Conservation (phyloP, 1,140 invertebrate genomes). For the Solenopsis fugax region DNA sequence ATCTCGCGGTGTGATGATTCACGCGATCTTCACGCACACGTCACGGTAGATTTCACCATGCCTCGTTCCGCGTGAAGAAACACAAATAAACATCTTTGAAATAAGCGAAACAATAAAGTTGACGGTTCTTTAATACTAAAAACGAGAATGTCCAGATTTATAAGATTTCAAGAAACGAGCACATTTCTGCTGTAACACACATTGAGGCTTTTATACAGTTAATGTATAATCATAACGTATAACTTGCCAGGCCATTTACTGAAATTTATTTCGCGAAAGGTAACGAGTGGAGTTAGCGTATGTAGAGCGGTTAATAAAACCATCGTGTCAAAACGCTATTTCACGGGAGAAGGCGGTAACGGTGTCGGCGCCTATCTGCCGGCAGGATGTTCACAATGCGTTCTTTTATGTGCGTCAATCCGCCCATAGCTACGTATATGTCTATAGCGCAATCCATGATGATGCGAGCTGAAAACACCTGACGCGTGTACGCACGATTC, state of each 20-base stretch:
- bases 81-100: neutral
- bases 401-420: conserved; percentile 31
- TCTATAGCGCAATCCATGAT: conserved; percentile 51
- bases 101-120: neutral
- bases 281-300: neutral
- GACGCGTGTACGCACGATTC: conserved; percentile 70
- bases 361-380: conserved; percentile 25
- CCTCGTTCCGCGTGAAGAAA: neutral
- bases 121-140: neutral
- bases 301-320: conserved; percentile 40
- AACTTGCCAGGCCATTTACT: conserved; percentile 9
- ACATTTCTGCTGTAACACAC: neutral
- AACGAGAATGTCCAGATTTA: neutral
- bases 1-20: conserved; percentile 35
- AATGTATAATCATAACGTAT: neutral
- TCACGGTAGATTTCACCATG: neutral
- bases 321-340: conserved; percentile 40
- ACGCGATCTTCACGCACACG: neutral
- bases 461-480: conserved; percentile 78
- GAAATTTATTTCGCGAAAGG: conserved; percentile 1
- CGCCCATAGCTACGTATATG: neutral
- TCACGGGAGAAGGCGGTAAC: conserved; percentile 11
- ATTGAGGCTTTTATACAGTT: neutral
- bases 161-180: neutral
- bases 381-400: conserved; percentile 2